Conservation (phyloP, 2,113 vertebrate genomes). For the Prunella himalayana region DNA sequence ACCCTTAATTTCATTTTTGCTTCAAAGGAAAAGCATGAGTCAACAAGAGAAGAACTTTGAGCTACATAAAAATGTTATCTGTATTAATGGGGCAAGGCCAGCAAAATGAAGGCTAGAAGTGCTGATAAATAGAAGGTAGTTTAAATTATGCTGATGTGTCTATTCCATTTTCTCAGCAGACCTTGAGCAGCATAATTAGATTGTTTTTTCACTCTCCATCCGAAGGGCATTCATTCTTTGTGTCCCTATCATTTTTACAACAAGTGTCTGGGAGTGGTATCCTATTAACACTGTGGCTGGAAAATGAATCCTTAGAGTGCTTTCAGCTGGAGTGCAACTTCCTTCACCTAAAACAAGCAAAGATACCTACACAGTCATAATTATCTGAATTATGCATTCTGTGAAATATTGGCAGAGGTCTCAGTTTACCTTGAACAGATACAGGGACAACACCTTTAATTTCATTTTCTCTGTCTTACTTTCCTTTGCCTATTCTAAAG, state of each 20-base stretch:
- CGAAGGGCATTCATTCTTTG: neutral
- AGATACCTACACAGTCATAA: neutral
- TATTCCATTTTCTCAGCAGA: slow-evolving; percentile 23
- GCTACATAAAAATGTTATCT: slow-evolving; percentile 26
- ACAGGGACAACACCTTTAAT: neutral
- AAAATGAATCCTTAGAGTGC: neutral
- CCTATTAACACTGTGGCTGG: neutral
- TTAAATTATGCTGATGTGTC: slow-evolving; percentile 38
- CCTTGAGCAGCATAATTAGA: neutral
- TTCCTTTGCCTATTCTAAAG: neutral
- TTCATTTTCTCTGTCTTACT: neutral
- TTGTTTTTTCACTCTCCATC: neutral
- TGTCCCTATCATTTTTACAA: neutral
- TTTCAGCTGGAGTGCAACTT: neutral
- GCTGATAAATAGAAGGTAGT: slow-evolving; percentile 27
- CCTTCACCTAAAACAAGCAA: neutral
- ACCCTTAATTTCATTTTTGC: slow-evolving; percentile 4
- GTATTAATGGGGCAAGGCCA: slow-evolving; percentile 39
- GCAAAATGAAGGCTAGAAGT: neutral
- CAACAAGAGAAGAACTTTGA: slow-evolving; percentile 11
- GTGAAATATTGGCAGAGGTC: neutral
- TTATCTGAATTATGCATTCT: neutral
- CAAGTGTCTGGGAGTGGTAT: neutral
- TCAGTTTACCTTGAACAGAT: neutral
- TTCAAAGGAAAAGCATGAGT: slow-evolving; percentile 21